A percentile compares a stretch with the other conserved stretches of the same genome.
Evolutionary conservation across 2,113 vertebrate genomes (phyloP).

Genomic region (Elaphurus davidianus): DNA sequence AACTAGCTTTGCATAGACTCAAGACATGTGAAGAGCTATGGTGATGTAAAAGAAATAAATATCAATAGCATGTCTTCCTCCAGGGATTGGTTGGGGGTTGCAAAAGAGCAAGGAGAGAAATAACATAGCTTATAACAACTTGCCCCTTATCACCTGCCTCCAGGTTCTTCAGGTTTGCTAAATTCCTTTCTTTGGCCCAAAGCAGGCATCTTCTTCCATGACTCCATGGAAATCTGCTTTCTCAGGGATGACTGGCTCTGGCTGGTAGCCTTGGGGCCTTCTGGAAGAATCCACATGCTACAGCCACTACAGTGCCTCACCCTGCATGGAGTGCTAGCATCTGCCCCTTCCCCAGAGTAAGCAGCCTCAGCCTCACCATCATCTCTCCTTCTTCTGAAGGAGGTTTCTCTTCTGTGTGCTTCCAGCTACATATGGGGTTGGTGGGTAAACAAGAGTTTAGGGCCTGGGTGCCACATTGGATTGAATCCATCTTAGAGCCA

Average conservation of each 20-base stretch:
- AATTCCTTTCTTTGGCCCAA: background rate
- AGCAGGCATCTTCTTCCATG: background rate
- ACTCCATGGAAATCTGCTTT: background rate
- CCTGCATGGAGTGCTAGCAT: background rate
- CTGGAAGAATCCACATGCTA: background rate
- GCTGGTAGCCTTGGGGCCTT: background rate
- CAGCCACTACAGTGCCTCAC: background rate
- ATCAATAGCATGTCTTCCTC: background rate
- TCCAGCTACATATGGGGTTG: background rate
- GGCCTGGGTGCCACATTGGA: background rate
- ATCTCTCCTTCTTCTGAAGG: background rate
- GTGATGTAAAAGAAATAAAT: background rate
- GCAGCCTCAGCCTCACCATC: background rate
- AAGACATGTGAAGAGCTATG: background rate
- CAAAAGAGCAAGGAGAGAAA: background rate
- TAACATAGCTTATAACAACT: background rate
- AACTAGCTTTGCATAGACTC: background rate
- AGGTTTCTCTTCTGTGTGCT: background rate
- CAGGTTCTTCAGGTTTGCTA: background rate
- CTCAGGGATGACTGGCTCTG: background rate
- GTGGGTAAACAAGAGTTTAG: background rate
- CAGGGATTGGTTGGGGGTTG: background rate
- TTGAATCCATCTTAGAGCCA: background rate
- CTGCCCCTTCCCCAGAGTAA: background rate
- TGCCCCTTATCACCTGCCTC: background rate